phyloP scores from a whole-genome alignment of 2,888 invertebrate species.

The Acronicta alni region DNA sequence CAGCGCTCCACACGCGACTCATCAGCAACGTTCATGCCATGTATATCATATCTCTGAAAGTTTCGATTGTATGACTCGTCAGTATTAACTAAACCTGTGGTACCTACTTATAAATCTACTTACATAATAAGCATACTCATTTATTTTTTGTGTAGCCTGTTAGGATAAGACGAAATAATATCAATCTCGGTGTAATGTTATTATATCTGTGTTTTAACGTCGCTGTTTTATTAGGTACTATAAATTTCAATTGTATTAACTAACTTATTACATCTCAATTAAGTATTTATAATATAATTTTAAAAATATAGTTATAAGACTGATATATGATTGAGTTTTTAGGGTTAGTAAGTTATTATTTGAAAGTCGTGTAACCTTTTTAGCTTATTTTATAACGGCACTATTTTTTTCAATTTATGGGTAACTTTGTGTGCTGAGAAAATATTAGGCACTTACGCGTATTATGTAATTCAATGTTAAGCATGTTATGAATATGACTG shows the following conservation, averaged over 20 bases:
- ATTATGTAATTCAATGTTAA: conserved; percentile 68
- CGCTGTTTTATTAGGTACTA: conserved; percentile 62
- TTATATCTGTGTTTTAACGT: conserved; percentile 65
- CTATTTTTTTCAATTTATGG: conserved; percentile 69
- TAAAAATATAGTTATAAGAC: conserved; percentile 84
- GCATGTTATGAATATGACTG: conserved; percentile 61
- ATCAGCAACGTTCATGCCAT: conserved; percentile 52
- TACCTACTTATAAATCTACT: conserved; percentile 70
- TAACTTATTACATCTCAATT: conserved; percentile 60
- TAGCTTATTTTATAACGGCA: conserved; percentile 73
- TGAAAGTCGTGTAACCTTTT: conserved; percentile 49
- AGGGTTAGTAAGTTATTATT: conserved; percentile 59
- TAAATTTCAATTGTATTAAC: conserved; percentile 54
- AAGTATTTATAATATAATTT: conserved; percentile 68
- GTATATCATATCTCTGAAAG: conserved; percentile 85
- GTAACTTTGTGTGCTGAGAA: conserved; percentile 66
- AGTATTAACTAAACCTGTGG: conserved; percentile 86
- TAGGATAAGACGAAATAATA: conserved; percentile 76
- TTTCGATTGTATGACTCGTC: conserved; percentile 77
- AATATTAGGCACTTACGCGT: conserved; percentile 57
- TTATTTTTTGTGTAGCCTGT: conserved; percentile 76
- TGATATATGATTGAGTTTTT: conserved; percentile 80
- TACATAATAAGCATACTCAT: conserved; percentile 69
- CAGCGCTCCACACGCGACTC: conserved; percentile 26
- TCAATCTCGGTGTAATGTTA: conserved; percentile 58